Base-by-base conservation (phyloP, 2,113 vertebrate genomes). In the Protomyctophum bolini region DNA sequence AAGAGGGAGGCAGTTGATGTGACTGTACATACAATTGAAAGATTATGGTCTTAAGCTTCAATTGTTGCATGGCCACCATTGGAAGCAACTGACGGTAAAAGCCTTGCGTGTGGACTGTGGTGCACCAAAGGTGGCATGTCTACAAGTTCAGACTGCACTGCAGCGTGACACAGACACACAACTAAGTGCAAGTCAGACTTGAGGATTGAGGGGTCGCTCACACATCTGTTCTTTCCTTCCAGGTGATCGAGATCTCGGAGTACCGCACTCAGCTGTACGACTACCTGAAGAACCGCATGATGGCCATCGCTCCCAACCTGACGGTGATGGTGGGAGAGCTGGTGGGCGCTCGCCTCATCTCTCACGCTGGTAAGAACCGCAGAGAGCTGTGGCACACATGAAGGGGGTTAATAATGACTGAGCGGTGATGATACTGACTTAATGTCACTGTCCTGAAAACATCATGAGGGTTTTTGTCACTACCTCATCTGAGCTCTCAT, bases 231-330 rank as follows among this genome's bases (percentile, higher is more conserved):
- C 0, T 8, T 2, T 14, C 7, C 10, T 0, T 10, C 0, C 10
- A 99, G 98, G 98, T 99, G 64, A 95, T 99, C 54, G 97, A 99
- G 81, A 99, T 99, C 66, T 91, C 97, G 0, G 97, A 98, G 12
- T 99, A 99, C 76, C 95, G 98, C 63, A 83, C 96, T 0, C 97
- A 99, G 86, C 92, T 99, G 2, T 99, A 98, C 0, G 98, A 99
- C 78, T 99, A 99, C 84, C 91, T 99, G 63, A 98, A 98, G 89
- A 99, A 99, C 89, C 91, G 97, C 47, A 99, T 99, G 98, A 99
- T 94, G 95, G 98, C 98, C 2, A 99, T 99, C 50, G 98, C 98
- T 9, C 97, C 97, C 33, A 99, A 99, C 76, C 94, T 99, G 61
- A 99, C 98, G 0, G 82, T 99, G 6, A 96, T 98, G 95, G 98